These are phyloP conservation scores for Pangasianodon hypophthalmus DNA, from an alignment of 2,113 vertebrate genomes.

Conservation along the genomic window DNA sequence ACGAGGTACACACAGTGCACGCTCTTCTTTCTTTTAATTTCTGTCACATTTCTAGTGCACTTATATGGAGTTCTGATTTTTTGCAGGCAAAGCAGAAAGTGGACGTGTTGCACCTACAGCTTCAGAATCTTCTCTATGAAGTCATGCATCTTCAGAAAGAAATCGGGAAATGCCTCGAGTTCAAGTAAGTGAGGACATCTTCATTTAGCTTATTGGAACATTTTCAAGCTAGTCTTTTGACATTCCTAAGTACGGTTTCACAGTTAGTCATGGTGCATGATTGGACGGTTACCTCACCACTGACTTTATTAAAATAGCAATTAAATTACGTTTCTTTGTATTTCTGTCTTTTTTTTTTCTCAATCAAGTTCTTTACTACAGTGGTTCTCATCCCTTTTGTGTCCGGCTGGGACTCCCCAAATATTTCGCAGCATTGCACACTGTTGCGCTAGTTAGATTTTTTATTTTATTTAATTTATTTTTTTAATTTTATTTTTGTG, in stretches of 20 bases:
- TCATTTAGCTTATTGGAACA: neutral
- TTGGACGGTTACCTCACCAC: neutral
- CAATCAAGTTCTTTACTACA: neutral
- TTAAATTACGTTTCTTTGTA: neutral
- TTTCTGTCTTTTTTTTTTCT: neutral
- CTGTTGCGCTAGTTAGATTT: neutral
- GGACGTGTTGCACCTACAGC: conserved; percentile 92
- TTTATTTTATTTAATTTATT: too few species aligned
- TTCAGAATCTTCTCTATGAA: conserved; percentile 97
- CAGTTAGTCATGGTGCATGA: neutral
- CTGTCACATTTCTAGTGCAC: neutral
- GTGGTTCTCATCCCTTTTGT: neutral
- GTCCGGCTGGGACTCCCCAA: neutral
- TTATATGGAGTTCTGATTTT: neutral
- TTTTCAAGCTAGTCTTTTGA: neutral
- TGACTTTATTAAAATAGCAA: neutral
- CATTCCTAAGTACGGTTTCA: too few species aligned
- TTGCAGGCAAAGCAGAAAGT: conserved; percentile 92
- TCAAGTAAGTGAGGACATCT: conserved; percentile 83
- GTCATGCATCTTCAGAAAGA: conserved; percentile 99
- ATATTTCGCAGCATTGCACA: too few species aligned
- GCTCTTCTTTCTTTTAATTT: neutral
- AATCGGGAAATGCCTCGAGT: conserved; percentile 97
- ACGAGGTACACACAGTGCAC: conserved; percentile 78
- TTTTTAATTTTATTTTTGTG: neutral